These are phyloP conservation scores for Stomatorhinus walkeri DNA, from an alignment of 2,797 vertebrate genomes.

Conservation along the genomic window DNA sequence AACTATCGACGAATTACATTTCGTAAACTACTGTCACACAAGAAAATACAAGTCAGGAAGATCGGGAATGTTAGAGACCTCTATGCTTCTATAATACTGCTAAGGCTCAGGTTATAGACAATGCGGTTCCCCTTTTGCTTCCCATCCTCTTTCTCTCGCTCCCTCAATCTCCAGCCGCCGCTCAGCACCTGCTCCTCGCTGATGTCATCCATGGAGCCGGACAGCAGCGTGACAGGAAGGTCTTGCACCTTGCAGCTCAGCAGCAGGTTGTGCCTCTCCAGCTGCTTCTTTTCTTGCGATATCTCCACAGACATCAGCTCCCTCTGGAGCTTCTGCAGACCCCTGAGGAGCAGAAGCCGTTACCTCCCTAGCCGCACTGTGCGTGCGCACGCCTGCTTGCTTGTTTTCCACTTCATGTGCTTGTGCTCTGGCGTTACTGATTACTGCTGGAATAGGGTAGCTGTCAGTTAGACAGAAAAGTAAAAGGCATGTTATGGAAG, in stretches of 20 bases:
- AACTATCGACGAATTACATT: neutral
- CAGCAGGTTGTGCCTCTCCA: slow-evolving; percentile 78
- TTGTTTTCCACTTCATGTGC: neutral
- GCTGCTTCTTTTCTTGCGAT: slow-evolving; percentile 68
- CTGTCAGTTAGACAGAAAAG: neutral
- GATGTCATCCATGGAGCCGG: slow-evolving; percentile 78
- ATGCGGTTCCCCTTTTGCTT: neutral
- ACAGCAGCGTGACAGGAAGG: slow-evolving; percentile 65
- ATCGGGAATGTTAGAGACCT: neutral
- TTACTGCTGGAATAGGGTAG: neutral
- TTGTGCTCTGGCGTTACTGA: neutral
- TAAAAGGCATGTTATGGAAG: neutral
- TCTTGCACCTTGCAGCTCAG: slow-evolving; percentile 78
- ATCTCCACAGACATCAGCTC: slow-evolving; percentile 63
- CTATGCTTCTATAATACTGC: neutral
- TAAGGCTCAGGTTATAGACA: neutral
- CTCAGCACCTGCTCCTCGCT: slow-evolving; percentile 70
- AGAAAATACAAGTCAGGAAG: neutral
- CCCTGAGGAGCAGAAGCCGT: slow-evolving; percentile 49
- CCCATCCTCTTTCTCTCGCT: neutral
- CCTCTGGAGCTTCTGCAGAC: slow-evolving; percentile 67
- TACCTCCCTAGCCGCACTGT: neutral
- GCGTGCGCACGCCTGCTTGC: neutral
- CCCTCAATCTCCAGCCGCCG: neutral
- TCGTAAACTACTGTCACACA: neutral